Evolutionary conservation across 2,797 vertebrate species (phyloP).

Genomic region (Phoxinus dragarum): DNA sequence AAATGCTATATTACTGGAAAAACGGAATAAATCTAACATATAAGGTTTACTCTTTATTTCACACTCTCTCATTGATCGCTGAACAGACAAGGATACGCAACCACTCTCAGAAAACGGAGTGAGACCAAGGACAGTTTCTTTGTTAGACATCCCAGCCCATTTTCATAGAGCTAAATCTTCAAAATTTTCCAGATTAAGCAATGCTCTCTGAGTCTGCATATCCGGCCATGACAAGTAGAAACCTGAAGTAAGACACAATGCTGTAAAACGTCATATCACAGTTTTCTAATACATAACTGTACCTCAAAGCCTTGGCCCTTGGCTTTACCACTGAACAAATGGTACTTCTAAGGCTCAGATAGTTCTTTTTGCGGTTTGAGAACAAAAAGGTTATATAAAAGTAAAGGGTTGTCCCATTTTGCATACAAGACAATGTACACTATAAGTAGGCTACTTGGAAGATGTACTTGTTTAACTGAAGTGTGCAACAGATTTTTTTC

Average conservation of each 20-base stretch:
- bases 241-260: slow-evolving; percentile 2
- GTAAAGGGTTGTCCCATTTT: neutral
- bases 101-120: neutral
- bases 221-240: slow-evolving; percentile 23
- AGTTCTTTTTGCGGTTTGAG: neutral
- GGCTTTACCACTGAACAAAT: neutral
- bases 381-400: neutral
- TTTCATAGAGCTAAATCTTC: slow-evolving; percentile 21
- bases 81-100: neutral
- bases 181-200: slow-evolving; percentile 28
- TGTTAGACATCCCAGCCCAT: neutral
- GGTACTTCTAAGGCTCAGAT: neutral
- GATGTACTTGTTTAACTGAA: neutral
- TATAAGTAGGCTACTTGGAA: neutral
- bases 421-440: neutral
- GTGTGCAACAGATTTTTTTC: neutral
- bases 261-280: neutral
- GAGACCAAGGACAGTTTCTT: slow-evolving; percentile 4
- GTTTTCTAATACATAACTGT: neutral
- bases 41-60: neutral
- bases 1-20: neutral
- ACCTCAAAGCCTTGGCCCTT: neutral
- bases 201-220: slow-evolving; percentile 8
- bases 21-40: neutral
- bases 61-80: neutral